Conservation (phyloP, 2,113 vertebrate genomes). For the Syrrhaptes paradoxus region DNA sequence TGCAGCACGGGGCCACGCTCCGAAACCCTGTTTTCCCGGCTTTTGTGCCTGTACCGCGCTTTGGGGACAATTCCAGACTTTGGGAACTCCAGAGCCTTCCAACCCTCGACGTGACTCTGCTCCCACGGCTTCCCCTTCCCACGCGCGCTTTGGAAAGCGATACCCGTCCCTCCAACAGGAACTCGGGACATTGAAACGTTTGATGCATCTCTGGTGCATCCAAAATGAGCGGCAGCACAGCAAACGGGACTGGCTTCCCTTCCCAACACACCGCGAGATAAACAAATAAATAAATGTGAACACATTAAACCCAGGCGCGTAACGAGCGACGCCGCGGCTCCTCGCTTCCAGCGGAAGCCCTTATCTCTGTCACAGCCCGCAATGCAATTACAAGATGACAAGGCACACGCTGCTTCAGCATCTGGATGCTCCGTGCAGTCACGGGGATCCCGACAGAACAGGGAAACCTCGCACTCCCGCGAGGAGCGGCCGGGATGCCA, state of each 20-base stretch:
- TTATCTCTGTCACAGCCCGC: slow-evolving; percentile 34
- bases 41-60: background rate
- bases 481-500: background rate
- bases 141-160: accelerated
- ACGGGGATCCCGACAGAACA: background rate
- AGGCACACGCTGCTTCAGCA: slow-evolving; percentile 48
- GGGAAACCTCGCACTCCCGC: background rate
- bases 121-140: background rate
- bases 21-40: background rate
- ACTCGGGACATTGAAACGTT: background rate
- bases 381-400: slow-evolving; percentile 48
- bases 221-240: background rate
- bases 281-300: background rate
- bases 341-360: background rate
- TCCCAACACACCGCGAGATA: background rate
- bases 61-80: background rate
- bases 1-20: background rate
- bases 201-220: background rate
- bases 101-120: background rate
- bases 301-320: background rate
- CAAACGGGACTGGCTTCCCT: background rate
- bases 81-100: background rate
- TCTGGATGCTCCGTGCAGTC: background rate
- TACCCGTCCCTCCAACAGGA: background rate
- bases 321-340: background rate